Base-by-base conservation (phyloP, 2,797 vertebrate species). In the Acrossocheilus wenchowensis region DNA sequence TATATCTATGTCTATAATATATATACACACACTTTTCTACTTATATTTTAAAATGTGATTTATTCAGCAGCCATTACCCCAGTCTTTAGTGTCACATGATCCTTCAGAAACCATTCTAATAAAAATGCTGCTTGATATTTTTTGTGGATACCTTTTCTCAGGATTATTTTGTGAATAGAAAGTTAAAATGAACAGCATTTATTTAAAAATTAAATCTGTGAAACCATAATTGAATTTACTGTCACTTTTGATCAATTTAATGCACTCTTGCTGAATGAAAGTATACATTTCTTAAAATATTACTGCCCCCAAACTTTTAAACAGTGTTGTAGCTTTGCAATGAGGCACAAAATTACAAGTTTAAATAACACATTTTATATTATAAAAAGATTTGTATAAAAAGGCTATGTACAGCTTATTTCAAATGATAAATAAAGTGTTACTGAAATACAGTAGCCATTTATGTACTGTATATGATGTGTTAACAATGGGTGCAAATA, bases 331-430 rank as follows among this genome's bases (percentile, higher is more conserved):
- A 23, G 48, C 9, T 84, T 68, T 84, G 30, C 45, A 85, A 82
- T 39, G 17, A 52, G 50, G 17, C 39, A 82, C 57, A 73, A 66
- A 43, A 77, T 19, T 12, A 52, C 3, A 72, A 19, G 52, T 60
- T 77, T 88, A 88, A 88, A 88, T 88, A 88, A 89, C 34, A 73
- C 57, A 84, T 45, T 68, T 78, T 43, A 79, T 66, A 57, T 52
- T 75, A 83, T 41, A 41, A 41, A 41, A 88, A 90, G 78, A 86
- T 87, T 78, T 89, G 86, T 90, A 87, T 80, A 90, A 89, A 12
- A 83, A 87, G 86, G 85, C 77, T 91, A 92, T 94, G 89, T 93
- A 93, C 93, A 94, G 81, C 84, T 79, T 84, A 92, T 91, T 93
- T 85, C 4, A 50, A 68, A 26, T 60, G 82, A 87, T 84, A 88